Evolutionary conservation across 64 coral and sea anemone species (phyloP).

Genomic region (Montipora cactus): DNA sequence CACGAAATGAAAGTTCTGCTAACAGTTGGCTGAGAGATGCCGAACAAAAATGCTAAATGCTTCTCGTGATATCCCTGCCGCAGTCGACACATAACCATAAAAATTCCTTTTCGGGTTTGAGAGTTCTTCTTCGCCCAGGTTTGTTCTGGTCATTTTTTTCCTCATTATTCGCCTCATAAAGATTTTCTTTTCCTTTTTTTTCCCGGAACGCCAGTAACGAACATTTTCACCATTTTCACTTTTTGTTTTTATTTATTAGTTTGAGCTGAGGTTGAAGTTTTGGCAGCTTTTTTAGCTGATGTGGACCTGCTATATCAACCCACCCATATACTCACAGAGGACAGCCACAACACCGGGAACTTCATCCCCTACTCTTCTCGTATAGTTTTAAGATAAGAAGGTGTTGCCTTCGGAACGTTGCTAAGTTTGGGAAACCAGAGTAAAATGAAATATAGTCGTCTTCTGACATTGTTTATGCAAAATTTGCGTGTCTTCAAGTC

Average conservation of each 20-base stretch:
- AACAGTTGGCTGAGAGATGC: constrained; percentile 48
- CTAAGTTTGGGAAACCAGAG: constrained; percentile 13
- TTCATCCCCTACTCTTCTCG: too few relatives aligned
- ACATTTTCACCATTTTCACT: constrained; percentile 46
- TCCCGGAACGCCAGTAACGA: constrained; percentile 13
- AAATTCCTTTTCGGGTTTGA: constrained; percentile 50
- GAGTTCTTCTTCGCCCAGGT: constrained; percentile 40
- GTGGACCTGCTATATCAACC: too few relatives aligned
- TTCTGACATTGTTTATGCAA: constrained; percentile 24
- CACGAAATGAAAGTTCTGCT: constrained; percentile 26
- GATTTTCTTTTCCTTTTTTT: not conserved
- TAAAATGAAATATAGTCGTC: constrained; percentile 29
- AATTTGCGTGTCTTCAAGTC: constrained; percentile 10
- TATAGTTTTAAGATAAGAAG: constrained; percentile 17
- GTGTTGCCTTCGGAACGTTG: constrained; percentile 19
- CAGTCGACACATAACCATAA: constrained; percentile 73
- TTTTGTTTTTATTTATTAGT: too few relatives aligned
- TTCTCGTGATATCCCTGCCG: constrained; percentile 50
- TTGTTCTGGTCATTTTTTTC: not conserved
- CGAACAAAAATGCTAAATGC: constrained; percentile 51
- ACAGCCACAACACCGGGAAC: too few relatives aligned
- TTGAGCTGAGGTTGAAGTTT: too few relatives aligned
- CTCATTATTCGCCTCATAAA: not conserved
- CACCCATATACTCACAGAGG: too few relatives aligned
- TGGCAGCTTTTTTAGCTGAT: too few relatives aligned